Base-by-base conservation (phyloP, 2,113 vertebrate genomes). In the Pungitius pungitius region DNA sequence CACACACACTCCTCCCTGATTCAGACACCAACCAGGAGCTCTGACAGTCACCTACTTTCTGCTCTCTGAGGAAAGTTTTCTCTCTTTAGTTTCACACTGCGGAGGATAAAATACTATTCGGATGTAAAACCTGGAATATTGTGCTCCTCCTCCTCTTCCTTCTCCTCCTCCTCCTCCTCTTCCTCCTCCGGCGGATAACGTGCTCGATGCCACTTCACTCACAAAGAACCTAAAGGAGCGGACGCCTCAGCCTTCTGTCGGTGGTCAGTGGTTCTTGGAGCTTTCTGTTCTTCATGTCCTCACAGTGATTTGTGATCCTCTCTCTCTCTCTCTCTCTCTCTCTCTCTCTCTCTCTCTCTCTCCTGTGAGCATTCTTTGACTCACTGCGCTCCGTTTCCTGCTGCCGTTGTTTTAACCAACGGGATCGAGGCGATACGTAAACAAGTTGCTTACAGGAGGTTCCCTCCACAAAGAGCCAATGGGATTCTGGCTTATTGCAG, bases 161-260 rank as follows among this genome's bases (percentile, higher is more conserved):
- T n/a, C 39, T 67, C 40, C 66, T 15, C 30, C 35, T 18, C 4
- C 30, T 27, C 20, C 17, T 83, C 33, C 3, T 66, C 77, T 6
- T 35, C 33, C 33, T 35, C 33, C 33, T 35, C 33, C 6, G 6
- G 62, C 54, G 90, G 87, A 88, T 91, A 90, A 84, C 75, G 89
- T 92, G 87, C 76, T 81, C 83, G 82, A 88, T 85, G 66, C 82
- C 0, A 77, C 73, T 84, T 74, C 60, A 57, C 60, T 30, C 2
- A 27, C 49, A 82, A 75, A 70, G 56, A 85, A 71, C 75, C 62
- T 59, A 56, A 64, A 73, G 65, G 79, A 57, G 77, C 18, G 69
- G 83, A 82, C 57, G 72, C 42, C 51, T 40, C 12, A 18, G 55
- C 49, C 56, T 81, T 40, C 62, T 6, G 33, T 73, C 77, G n/a